Evolutionary conservation across 2,888 invertebrate species (phyloP).

Genomic region (Theodoxus fluviatilis): DNA sequence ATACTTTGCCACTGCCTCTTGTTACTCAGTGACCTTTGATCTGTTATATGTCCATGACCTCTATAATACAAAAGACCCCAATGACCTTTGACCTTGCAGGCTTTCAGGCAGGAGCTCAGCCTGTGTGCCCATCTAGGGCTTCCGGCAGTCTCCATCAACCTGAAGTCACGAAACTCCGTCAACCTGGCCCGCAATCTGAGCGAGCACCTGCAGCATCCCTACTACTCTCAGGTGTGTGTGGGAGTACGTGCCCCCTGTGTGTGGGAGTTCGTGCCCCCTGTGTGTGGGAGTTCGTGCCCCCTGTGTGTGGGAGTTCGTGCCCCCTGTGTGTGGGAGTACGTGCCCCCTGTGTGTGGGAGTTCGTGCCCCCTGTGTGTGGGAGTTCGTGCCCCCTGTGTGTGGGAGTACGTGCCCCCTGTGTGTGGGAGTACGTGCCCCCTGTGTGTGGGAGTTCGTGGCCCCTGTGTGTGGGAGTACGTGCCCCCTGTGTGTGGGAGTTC

Average conservation of each 20-base stretch:
- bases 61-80: background rate
- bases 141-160: conserved; percentile 72
- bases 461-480: no score
- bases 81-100: conserved; percentile 38
- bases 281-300: no score
- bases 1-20: background rate
- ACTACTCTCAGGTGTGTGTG: conserved; percentile 48
- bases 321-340: no score
- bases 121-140: conserved; percentile 80
- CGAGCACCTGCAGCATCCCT: conserved; percentile 52
- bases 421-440: no score
- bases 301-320: no score
- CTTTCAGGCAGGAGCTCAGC: conserved; percentile 76
- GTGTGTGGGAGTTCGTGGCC: no score
- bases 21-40: background rate
- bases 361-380: no score
- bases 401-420: no score
- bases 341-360: no score
- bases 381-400: no score
- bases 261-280: background rate
- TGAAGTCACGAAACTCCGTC: conserved; percentile 68
- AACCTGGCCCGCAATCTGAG: conserved; percentile 66
- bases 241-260: background rate
- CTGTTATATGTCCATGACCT: background rate
- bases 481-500: no score